phyloP scores from a whole-genome alignment of 2,888 invertebrate genomes.

The Kuschelorhynchus macadamiae region DNA sequence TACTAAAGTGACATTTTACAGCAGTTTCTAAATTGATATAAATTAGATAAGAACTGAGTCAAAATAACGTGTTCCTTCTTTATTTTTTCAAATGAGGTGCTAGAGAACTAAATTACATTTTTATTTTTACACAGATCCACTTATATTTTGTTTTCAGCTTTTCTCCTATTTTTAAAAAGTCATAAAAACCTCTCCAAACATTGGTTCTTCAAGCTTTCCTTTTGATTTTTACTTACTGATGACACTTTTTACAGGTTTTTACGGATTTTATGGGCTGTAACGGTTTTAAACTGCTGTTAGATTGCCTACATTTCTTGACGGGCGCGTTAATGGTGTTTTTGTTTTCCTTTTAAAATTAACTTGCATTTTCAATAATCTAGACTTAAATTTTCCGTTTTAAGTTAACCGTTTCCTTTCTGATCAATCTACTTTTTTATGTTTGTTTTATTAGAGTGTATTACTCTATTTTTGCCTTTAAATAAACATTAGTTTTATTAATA shows the following conservation, averaged over 20 bases:
- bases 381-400: no score
- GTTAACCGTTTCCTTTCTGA: no score
- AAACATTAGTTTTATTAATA: no score
- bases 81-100: conserved; percentile 21
- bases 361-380: neutral
- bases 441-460: no score
- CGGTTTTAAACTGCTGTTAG: conserved; percentile 28
- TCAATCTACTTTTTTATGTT: no score
- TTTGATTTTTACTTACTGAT: conserved; percentile 35
- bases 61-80: conserved; percentile 29
- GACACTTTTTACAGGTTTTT: conserved; percentile 32
- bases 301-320: conserved; percentile 29
- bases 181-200: conserved; percentile 36
- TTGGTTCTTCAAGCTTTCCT: conserved; percentile 23
- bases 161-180: conserved; percentile 38
- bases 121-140: conserved; percentile 28
- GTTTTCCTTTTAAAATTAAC: conserved; percentile 1
- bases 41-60: conserved; percentile 35
- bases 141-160: conserved; percentile 31
- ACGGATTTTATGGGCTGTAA: conserved; percentile 32
- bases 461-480: no score
- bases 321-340: conserved; percentile 35
- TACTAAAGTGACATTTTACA: conserved; percentile 40
- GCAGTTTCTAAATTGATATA: conserved; percentile 43
- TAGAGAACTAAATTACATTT: conserved; percentile 12